Percentiles rank a stretch among this genome's conserved stretches.
These are phyloP conservation scores for Oedothorax gibbosus DNA, from an alignment of 1,140 invertebrate species.

Conservation along the genomic window DNA sequence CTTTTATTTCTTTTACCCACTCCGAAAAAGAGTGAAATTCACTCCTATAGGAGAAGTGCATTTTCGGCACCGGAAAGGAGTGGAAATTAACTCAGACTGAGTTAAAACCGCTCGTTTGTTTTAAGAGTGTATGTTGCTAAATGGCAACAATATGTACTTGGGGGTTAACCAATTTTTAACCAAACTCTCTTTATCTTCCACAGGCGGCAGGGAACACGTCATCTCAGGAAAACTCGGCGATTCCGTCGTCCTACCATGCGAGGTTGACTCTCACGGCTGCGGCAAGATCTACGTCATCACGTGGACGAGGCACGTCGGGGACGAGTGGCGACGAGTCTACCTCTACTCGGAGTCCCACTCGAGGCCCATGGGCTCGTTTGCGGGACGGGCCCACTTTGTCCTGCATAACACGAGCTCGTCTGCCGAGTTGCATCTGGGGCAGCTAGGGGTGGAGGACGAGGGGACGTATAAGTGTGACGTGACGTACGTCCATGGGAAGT, in stretches of 20 bases:
- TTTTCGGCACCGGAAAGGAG: too few relatives aligned
- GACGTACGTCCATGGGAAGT: conserved; percentile 79
- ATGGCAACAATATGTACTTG: too few relatives aligned
- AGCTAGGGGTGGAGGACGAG: conserved; percentile 80
- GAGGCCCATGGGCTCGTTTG: conserved; percentile 60
- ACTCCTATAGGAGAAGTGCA: too few relatives aligned
- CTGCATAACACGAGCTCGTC: conserved; percentile 38
- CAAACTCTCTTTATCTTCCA: neutral
- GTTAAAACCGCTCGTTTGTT: too few relatives aligned
- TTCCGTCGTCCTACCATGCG: conserved; percentile 62
- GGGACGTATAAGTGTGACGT: conserved; percentile 87
- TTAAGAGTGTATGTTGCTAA: too few relatives aligned
- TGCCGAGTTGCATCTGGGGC: conserved; percentile 61
- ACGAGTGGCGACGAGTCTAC: conserved; percentile 64
- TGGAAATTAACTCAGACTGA: too few relatives aligned
- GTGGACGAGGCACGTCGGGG: conserved; percentile 62
- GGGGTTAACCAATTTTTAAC: neutral
- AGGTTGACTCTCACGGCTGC: conserved; percentile 62
- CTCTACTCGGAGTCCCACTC: conserved; percentile 63
- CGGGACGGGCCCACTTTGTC: conserved; percentile 47
- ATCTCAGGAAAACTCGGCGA: conserved; percentile 55
- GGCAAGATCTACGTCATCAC: conserved; percentile 65
- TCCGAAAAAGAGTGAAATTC: too few relatives aligned
- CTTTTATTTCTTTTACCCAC: too few relatives aligned
- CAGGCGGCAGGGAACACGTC: conserved; percentile 51